Percentiles rank a stretch among this genome's conserved stretches.
Evolutionary conservation across 2,888 invertebrate species (phyloP).

Genomic region (Aplocera efformata): DNA sequence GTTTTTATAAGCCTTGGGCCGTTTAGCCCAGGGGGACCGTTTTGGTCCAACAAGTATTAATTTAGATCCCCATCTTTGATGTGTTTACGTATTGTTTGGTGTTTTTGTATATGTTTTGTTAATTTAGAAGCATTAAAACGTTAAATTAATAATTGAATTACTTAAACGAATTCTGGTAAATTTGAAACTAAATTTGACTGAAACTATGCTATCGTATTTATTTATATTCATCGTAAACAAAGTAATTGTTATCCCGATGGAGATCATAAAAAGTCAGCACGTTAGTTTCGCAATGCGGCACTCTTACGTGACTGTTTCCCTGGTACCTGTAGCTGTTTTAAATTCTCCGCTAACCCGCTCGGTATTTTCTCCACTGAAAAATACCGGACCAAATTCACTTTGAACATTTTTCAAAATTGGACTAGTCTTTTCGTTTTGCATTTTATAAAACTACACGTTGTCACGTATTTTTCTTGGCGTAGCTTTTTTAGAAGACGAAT

Average conservation of each 20-base stretch:
- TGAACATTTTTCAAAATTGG: slow-evolving; percentile 8
- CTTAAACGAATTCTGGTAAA: too few species aligned
- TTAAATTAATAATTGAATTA: too few species aligned
- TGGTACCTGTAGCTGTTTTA: slow-evolving; percentile 29
- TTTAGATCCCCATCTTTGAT: slow-evolving; percentile 10
- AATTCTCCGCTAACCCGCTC: slow-evolving; percentile 23
- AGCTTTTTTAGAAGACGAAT: too few species aligned
- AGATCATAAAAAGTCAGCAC: slow-evolving; percentile 19
- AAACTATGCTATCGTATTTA: too few species aligned
- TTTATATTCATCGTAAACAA: too few species aligned
- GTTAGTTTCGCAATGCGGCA: slow-evolving; percentile 59
- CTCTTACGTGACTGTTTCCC: slow-evolving; percentile 62
- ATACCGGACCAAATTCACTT: slow-evolving; percentile 12
- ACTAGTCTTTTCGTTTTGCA: slow-evolving; percentile 9
- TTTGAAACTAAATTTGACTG: too few species aligned
- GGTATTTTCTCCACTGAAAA: slow-evolving; percentile 20
- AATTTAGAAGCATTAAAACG: too few species aligned
- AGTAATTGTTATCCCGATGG: too few species aligned
- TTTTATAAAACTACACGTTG: slow-evolving; percentile 1
- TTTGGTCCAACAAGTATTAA: slow-evolving; percentile 10
- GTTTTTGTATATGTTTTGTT: too few species aligned
- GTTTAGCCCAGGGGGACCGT: background rate
- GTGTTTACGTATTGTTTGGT: slow-evolving; percentile 1
- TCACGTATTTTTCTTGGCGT: too few species aligned
- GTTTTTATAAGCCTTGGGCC: slow-evolving; percentile 35